phyloP scores from a whole-genome alignment of 2,888 invertebrate genomes.

The Pegoplata infirma region DNA sequence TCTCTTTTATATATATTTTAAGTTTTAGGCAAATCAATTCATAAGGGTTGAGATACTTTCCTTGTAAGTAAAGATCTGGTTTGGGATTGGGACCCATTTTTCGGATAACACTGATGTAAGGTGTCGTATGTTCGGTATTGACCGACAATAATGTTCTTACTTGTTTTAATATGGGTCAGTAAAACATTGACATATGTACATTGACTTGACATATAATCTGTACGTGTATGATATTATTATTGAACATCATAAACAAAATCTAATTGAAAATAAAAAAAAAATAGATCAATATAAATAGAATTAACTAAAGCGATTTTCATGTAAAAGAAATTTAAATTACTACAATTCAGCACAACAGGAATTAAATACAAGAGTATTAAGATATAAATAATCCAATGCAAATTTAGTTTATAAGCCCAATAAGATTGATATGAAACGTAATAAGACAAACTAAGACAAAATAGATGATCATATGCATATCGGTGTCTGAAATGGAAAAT shows the following conservation, averaged over 20 bases:
- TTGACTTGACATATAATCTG: background rate
- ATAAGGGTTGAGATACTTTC: too few relatives aligned
- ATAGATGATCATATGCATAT: too few relatives aligned
- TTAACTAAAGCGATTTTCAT: background rate
- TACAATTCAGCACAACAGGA: too few relatives aligned
- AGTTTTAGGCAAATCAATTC: too few relatives aligned
- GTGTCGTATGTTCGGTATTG: too few relatives aligned
- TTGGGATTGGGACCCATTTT: too few relatives aligned
- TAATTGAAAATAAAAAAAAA: background rate
- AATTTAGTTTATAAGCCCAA: background rate
- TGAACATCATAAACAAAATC: background rate
- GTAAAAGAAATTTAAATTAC: too few relatives aligned
- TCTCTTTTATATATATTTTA: too few relatives aligned
- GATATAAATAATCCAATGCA: background rate
- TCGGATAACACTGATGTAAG: too few relatives aligned
- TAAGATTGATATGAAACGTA: background rate
- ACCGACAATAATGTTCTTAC: too few relatives aligned
- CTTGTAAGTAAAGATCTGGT: too few relatives aligned
- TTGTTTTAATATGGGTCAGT: constrained; percentile 12
- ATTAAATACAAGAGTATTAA: background rate
- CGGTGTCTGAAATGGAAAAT: too few relatives aligned
- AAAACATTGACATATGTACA: background rate
- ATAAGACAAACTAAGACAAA: constrained; percentile 13
- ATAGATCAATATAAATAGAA: background rate
- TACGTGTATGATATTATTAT: background rate